Base-by-base conservation (phyloP, 2,797 vertebrate species). In the Hoplostethus atlanticus region DNA sequence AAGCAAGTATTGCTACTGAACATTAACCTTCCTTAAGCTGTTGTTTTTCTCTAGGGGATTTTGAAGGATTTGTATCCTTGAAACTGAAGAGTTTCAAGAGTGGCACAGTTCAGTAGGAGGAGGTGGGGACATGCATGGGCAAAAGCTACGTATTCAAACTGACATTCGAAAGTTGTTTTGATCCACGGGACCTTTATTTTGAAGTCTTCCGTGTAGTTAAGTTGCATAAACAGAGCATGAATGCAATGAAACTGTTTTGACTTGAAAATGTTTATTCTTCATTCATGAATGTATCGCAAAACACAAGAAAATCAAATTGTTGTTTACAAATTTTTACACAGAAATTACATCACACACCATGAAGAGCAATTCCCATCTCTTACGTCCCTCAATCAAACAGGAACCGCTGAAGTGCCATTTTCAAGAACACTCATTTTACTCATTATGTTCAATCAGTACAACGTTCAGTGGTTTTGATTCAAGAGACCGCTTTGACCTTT, bases 21-120 rank as follows among this genome's bases (percentile, higher is more conserved):
- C 85, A 81, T 84, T 89, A 84, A 78, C 77, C 79, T 89, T 65
- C 64, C 74, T 85, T 87, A 87, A 89, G 83, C 84, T 77, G 75
- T 73, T 80, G 84, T 90, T 90, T 89, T 84, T 77, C 87, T 87
- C 47, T 0, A 76, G 78, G 85, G 84, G 83, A 92, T 88, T 87
- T 86, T 80, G 68, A 79, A 64, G 87, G 85, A 89, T 89, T 74
- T 74, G 78, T 71, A 62, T 51, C 60, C 80, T 83, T 77, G 64
- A 51, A 61, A 69, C 71, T 82, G 84, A 88, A 85, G 21, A 21
- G 21, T 21, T 21, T n/a, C n/a, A n/a, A n/a, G n/a, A n/a, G n/a
- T 73, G 80, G 69, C 74, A 75, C 74, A 76, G 83, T 83, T 87
- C 81, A 86, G 81, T 71, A 73, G 82, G 86, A 87, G 87, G 88